Evolutionary conservation across 2,888 invertebrate genomes (phyloP).

Genomic region (Alloplasta piceator): DNA sequence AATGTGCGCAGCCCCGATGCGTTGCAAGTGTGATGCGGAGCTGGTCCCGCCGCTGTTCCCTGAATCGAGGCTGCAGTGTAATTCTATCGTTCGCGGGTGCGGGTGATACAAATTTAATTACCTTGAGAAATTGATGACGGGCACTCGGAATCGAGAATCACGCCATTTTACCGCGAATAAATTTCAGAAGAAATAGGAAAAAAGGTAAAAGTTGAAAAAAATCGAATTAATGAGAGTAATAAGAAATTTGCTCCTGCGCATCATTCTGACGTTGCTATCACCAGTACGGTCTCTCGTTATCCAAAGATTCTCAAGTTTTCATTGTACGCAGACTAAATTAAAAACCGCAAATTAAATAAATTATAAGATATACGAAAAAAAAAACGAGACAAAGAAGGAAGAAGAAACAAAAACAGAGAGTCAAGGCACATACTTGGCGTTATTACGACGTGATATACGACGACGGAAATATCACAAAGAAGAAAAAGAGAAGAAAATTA

Average conservation of each 20-base stretch:
- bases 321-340: slow-evolving; percentile 47
- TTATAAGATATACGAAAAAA: background rate
- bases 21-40: too few relatives aligned
- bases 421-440: background rate
- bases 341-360: slow-evolving; percentile 35
- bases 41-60: too few relatives aligned
- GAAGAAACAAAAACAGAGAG: background rate
- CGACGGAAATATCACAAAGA: slow-evolving; percentile 44
- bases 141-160: slow-evolving; percentile 46
- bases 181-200: slow-evolving; percentile 15
- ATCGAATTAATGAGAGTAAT: slow-evolving; percentile 61
- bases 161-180: slow-evolving; percentile 33
- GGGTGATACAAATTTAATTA: slow-evolving; percentile 14
- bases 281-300: slow-evolving; percentile 48
- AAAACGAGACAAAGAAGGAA: background rate
- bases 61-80: too few relatives aligned
- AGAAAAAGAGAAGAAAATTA: slow-evolving; percentile 28
- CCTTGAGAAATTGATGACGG: slow-evolving; percentile 16
- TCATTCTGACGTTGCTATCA: slow-evolving; percentile 62
- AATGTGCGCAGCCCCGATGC: too few relatives aligned
- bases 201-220: slow-evolving; percentile 22
- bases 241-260: slow-evolving; percentile 65
- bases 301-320: slow-evolving; percentile 55
- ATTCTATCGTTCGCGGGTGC: too few relatives aligned
- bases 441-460: slow-evolving; percentile 49